Conservation (phyloP, 2,888 invertebrate species). For the Alcis repandata region DNA sequence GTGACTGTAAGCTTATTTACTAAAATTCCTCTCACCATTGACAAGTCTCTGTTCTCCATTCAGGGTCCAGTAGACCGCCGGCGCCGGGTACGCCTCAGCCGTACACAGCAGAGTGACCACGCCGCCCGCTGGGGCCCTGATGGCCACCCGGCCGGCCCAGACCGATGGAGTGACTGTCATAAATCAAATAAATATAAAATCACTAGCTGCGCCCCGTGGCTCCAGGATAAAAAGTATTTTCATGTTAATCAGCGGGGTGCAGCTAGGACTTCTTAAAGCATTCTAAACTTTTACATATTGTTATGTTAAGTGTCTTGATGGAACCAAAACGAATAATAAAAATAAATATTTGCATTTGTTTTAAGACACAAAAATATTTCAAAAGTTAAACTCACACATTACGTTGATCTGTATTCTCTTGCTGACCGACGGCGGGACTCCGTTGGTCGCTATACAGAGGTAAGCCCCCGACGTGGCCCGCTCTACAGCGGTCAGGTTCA, state of each 20-base stretch:
- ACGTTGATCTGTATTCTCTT: constrained; percentile 82
- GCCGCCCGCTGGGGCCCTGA: constrained; percentile 89
- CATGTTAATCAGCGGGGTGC: no score
- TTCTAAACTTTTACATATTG: no score
- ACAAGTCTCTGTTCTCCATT: constrained; percentile 88
- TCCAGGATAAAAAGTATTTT: no score
- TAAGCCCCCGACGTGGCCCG: constrained; percentile 88
- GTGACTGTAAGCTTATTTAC: no score
- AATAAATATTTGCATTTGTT: background rate
- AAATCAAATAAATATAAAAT: no score
- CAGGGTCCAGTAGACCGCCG: constrained; percentile 91
- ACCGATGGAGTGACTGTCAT: constrained; percentile 91
- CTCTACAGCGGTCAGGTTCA: constrained; percentile 86
- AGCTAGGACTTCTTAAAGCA: no score
- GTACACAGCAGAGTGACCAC: constrained; percentile 90
- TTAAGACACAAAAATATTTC: background rate
- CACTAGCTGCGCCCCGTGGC: no score
- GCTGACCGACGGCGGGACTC: constrained; percentile 85
- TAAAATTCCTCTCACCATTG: constrained; percentile 81
- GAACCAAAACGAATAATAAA: no score
- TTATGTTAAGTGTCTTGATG: no score
- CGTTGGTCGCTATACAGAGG: constrained; percentile 89
- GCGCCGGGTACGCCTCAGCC: constrained; percentile 91
- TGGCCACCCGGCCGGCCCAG: constrained; percentile 90
- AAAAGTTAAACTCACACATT: constrained; percentile 73